Conservation (phyloP, 2,113 vertebrate genomes). For the Phalacrocorax brasilianus region DNA sequence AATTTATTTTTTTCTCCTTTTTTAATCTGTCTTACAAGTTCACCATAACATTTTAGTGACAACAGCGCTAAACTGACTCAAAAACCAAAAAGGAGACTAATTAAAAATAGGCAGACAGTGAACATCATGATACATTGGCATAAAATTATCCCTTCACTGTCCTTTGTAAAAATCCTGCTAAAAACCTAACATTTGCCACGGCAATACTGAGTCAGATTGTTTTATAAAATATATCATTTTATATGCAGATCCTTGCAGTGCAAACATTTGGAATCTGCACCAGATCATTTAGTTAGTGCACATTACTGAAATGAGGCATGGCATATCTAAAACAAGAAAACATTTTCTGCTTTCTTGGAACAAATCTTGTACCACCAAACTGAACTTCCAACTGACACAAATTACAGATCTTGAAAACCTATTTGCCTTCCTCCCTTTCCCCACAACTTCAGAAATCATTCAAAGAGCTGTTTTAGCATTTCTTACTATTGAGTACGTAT, state of each 20-base stretch:
- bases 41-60: conserved; percentile 69
- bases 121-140: conserved; percentile 57
- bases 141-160: conserved; percentile 46
- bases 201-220: conserved; percentile 52
- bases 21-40: conserved; percentile 66
- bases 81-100: conserved; percentile 56
- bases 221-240: conserved; percentile 4
- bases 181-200: conserved; percentile 25
- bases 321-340: background rate
- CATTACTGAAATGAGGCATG: background rate
- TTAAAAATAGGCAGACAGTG: conserved; percentile 46
- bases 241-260: background rate
- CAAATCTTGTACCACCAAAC: background rate
- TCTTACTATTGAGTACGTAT: background rate
- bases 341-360: background rate
- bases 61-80: conserved; percentile 51
- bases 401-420: background rate
- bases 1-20: conserved; percentile 60
- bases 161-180: conserved; percentile 50
- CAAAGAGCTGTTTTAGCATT: background rate
- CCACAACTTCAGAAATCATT: background rate
- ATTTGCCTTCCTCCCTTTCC: background rate
- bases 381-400: background rate
- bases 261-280: background rate
- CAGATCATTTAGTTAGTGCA: background rate